Evolutionary conservation across 2,113 vertebrate genomes (phyloP).

Genomic region (Ancistrus triradiatus): DNA sequence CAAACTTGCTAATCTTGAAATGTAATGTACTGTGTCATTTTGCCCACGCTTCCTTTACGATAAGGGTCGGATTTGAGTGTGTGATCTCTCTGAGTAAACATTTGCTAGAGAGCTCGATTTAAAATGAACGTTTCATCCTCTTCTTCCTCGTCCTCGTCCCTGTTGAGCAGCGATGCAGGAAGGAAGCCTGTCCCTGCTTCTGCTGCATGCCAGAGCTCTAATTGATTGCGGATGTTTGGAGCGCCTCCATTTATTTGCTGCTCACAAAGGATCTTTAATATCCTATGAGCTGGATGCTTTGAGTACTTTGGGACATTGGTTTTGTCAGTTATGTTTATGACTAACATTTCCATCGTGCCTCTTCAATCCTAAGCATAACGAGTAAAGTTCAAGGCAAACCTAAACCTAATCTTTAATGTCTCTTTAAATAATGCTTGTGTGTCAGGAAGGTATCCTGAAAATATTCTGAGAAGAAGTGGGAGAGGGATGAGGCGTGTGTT

Average conservation of each 20-base stretch:
- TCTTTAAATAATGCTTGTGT: conserved; percentile 8
- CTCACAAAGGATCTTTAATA: conserved; percentile 26
- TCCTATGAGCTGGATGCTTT: conserved; percentile 3
- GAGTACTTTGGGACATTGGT: neutral
- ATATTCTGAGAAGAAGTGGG: neutral
- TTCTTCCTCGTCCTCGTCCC: conserved; percentile 5
- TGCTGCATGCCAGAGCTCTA: conserved; percentile 29
- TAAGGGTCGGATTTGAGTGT: too few relatives aligned
- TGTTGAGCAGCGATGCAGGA: conserved; percentile 27
- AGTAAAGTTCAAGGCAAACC: neutral
- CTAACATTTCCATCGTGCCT: conserved; percentile 3
- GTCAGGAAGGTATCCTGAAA: conserved; percentile 1
- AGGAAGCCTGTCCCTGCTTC: conserved; percentile 32
- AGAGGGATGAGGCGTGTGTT: conserved; percentile 22
- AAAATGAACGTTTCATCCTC: neutral
- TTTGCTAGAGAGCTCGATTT: neutral
- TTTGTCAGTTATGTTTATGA: conserved; percentile 1
- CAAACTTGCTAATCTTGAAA: too few relatives aligned
- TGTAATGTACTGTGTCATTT: too few relatives aligned
- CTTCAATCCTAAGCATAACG: neutral
- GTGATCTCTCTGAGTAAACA: neutral
- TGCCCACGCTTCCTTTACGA: too few relatives aligned
- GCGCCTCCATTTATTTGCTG: conserved; percentile 6
- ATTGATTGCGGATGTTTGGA: conserved; percentile 51
- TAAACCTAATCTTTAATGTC: neutral